Conservation (phyloP, 2,113 vertebrate species). For the Cygnus buccinator region DNA sequence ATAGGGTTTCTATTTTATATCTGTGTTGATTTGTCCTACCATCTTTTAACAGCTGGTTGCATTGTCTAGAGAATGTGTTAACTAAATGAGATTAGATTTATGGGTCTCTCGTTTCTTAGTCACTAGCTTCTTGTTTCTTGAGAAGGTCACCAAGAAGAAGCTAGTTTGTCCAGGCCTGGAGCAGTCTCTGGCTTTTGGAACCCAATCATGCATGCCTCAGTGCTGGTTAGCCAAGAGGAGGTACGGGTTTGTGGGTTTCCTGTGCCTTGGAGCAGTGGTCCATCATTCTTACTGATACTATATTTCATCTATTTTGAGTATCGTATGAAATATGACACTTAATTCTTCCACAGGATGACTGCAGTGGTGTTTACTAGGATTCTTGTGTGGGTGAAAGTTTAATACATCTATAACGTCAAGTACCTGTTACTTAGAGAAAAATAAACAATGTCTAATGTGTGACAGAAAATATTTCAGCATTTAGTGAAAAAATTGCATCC, state of each 20-base stretch:
- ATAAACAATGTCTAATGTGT: background rate
- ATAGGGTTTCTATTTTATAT: background rate
- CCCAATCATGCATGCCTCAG: rapidly evolving
- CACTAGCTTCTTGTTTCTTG: background rate
- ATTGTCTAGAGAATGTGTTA: background rate
- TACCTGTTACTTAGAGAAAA: background rate
- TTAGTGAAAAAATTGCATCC: background rate
- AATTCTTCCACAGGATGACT: rapidly evolving
- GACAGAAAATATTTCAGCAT: background rate
- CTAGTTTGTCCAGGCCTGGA: background rate
- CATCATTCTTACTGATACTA: background rate
- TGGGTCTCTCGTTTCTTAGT: background rate
- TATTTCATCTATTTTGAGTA: background rate
- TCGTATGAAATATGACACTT: background rate
- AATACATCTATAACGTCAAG: rapidly evolving
- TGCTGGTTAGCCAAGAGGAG: background rate
- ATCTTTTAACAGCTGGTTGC: background rate
- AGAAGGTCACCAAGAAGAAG: background rate
- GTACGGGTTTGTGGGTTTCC: background rate
- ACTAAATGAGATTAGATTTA: background rate
- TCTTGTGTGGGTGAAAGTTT: background rate
- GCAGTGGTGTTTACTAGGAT: background rate
- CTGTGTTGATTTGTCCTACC: background rate
- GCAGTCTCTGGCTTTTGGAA: background rate
- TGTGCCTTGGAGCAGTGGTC: background rate